Conservation (phyloP, 2,888 invertebrate genomes). For the Slavum lentiscoides region DNA sequence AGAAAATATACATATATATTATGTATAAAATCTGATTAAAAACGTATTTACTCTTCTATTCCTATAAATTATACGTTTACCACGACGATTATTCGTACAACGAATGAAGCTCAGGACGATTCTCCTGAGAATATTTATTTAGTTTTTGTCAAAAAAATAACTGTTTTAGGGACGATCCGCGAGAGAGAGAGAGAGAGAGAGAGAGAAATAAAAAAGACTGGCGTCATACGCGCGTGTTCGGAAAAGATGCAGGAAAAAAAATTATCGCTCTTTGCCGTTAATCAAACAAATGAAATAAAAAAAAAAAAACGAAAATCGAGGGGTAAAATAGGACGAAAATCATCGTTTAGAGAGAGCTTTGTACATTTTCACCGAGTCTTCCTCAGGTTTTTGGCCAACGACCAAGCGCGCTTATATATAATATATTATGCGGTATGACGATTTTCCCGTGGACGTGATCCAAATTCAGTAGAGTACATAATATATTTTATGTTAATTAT, state of each 20-base stretch:
- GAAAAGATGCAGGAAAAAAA: not conserved
- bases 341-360: constrained; percentile 9
- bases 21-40: not conserved
- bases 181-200: too few species aligned
- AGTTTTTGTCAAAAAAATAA: too few species aligned
- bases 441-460: constrained; percentile 30
- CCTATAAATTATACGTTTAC: not conserved
- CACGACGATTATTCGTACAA: not conserved
- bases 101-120: too few species aligned
- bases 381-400: constrained; percentile 27
- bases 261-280: not conserved
- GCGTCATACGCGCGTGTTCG: not conserved
- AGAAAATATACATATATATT: not conserved
- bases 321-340: not conserved
- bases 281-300: not conserved
- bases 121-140: too few species aligned
- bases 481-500: not conserved
- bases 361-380: not conserved
- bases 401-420: not conserved
- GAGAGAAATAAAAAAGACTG: not conserved
- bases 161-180: too few species aligned
- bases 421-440: not conserved
- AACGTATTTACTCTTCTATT: not conserved
- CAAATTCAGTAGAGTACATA: constrained; percentile 7
- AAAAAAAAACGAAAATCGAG: not conserved